phyloP scores from a whole-genome alignment of 1,140 invertebrate species.

The Augochlora pura region DNA sequence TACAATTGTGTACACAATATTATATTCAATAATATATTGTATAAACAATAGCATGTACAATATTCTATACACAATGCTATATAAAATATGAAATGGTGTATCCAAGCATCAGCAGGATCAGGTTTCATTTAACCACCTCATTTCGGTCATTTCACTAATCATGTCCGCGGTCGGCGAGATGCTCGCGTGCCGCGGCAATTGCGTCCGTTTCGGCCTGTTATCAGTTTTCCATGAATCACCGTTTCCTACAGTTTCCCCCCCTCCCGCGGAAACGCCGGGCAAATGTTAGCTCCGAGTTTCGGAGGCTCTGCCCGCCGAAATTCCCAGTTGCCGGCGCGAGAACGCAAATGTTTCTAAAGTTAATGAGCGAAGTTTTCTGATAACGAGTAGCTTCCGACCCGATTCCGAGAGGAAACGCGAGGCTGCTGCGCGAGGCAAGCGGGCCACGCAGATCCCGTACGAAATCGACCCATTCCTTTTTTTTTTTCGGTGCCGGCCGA shows the following conservation, averaged over 20 bases:
- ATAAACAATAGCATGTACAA: too few relatives aligned
- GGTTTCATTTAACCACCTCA: too few relatives aligned
- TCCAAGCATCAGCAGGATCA: too few relatives aligned
- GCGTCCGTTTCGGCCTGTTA: slow-evolving; percentile 4
- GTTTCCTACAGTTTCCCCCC: not conserved
- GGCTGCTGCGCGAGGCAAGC: not conserved
- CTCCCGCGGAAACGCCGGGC: too few relatives aligned
- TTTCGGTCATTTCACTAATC: slow-evolving; percentile 8
- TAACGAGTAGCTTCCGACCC: not conserved
- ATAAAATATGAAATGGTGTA: too few relatives aligned
- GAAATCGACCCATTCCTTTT: not conserved
- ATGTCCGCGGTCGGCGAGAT: not conserved
- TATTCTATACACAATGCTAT: too few relatives aligned
- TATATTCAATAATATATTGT: too few relatives aligned
- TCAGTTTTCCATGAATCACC: slow-evolving; percentile 27
- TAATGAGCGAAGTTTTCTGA: slow-evolving; percentile 28
- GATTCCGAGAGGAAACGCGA: not conserved
- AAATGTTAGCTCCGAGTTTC: slow-evolving; percentile 2
- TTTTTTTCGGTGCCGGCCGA: not conserved
- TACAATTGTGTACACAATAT: too few relatives aligned
- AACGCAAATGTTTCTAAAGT: slow-evolving; percentile 18
- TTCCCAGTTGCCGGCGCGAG: not conserved
- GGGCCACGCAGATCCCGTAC: too few relatives aligned
- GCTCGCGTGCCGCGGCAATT: slow-evolving; percentile 17
- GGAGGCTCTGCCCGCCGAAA: not conserved